Conservation (phyloP, 1,140 invertebrate species). For the Halictus rubicundus region DNA sequence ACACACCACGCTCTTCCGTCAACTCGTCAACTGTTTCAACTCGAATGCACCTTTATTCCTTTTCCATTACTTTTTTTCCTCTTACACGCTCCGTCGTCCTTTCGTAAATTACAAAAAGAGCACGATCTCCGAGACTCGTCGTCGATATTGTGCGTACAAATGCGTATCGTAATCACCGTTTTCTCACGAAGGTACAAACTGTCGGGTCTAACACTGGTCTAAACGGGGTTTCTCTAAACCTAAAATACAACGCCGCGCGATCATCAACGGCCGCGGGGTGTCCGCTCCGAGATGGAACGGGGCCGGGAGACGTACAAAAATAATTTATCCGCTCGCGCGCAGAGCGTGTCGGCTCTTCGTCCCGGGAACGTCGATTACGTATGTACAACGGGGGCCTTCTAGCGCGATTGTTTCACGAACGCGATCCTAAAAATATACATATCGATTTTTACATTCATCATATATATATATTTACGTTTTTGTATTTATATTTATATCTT, state of each 20-base stretch:
- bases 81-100: conserved; percentile 55
- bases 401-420: conserved; percentile 1
- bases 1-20: conserved; percentile 38
- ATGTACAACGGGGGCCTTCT: conserved; percentile 18
- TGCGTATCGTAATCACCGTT: conserved; percentile 59
- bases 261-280: too few species aligned
- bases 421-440: conserved; percentile 30
- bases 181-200: conserved; percentile 14
- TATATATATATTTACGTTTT: background rate
- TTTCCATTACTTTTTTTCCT: conserved; percentile 12
- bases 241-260: conserved; percentile 4
- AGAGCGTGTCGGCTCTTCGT: conserved; percentile 14
- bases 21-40: conserved; percentile 3
- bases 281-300: background rate
- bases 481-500: conserved; percentile 42
- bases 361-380: conserved; percentile 41
- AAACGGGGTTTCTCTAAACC: conserved; percentile 34
- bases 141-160: conserved; percentile 62
- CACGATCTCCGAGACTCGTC: conserved; percentile 55
- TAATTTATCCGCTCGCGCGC: conserved; percentile 50
- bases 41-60: conserved; percentile 45
- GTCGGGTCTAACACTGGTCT: conserved; percentile 37
- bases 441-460: conserved; percentile 24
- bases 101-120: conserved; percentile 72
- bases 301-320: conserved; percentile 53